phyloP scores from a whole-genome alignment of 1,140 invertebrate species.

The Asbolus verrucosus region DNA sequence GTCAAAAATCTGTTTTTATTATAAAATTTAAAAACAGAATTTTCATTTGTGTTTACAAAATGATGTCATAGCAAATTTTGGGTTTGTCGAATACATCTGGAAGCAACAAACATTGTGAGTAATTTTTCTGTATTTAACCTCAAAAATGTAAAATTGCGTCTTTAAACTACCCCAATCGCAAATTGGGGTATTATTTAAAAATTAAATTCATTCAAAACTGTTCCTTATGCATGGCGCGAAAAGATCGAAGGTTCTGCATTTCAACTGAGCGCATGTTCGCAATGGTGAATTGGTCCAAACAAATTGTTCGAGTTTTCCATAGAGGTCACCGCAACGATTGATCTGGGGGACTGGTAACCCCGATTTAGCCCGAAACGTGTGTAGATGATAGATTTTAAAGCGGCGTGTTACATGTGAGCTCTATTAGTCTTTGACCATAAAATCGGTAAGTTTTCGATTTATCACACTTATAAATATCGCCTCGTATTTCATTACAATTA shows the following conservation, averaged over 20 bases:
- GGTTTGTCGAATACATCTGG: too few species aligned
- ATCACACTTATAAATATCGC: background rate
- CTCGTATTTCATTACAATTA: slow-evolving; percentile 5
- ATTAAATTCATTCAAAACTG: background rate
- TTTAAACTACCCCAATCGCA: background rate
- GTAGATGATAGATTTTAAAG: slow-evolving; percentile 30
- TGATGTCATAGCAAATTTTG: too few species aligned
- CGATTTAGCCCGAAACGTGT: slow-evolving; percentile 33
- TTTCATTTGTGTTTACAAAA: too few species aligned
- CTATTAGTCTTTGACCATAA: slow-evolving; percentile 21
- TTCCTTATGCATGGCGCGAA: background rate
- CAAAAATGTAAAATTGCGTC: background rate
- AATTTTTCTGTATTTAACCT: background rate
- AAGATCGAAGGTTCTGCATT: background rate
- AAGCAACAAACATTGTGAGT: too few species aligned
- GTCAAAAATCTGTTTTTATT: too few species aligned
- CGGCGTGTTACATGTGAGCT: slow-evolving; percentile 22
- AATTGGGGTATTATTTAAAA: background rate
- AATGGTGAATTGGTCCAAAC: slow-evolving; percentile 13
- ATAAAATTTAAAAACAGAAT: too few species aligned
- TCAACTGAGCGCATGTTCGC: slow-evolving; percentile 1
- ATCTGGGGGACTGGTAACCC: slow-evolving; percentile 30
- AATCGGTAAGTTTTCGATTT: slow-evolving; percentile 21
- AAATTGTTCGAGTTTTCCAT: slow-evolving; percentile 15
- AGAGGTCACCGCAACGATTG: slow-evolving; percentile 22